Percentiles rank a stretch among this genome's conserved stretches.
Evolutionary conservation across 2,888 invertebrate genomes (phyloP).

Genomic region (Chymomyza amoena): DNA sequence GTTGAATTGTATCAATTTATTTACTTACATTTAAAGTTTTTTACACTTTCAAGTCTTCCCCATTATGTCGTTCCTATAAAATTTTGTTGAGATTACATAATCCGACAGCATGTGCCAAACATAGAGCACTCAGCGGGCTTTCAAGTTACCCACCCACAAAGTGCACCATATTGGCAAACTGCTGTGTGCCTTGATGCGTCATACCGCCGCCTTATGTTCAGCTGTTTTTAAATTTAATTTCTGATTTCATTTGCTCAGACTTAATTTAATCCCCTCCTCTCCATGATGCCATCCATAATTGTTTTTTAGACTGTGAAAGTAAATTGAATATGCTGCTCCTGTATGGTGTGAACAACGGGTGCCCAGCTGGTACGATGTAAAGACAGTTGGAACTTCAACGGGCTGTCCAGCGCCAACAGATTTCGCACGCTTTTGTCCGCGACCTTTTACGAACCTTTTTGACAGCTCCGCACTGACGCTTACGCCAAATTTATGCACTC

Average conservation of each 20-base stretch:
- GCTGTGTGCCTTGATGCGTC: slow-evolving; percentile 2
- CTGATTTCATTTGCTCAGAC: slow-evolving; percentile 69
- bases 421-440: neutral
- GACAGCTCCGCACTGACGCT: slow-evolving; percentile 69
- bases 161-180: slow-evolving; percentile 37
- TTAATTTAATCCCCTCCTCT: slow-evolving; percentile 39
- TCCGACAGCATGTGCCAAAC: slow-evolving; percentile 33
- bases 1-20: too few relatives aligned
- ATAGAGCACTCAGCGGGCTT: slow-evolving; percentile 32
- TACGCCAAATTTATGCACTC: slow-evolving; percentile 57
- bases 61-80: neutral
- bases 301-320: slow-evolving; percentile 72
- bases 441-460: slow-evolving; percentile 15
- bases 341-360: neutral
- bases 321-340: slow-evolving; percentile 61
- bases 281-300: slow-evolving; percentile 47
- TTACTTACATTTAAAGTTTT: neutral
- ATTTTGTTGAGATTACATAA: slow-evolving; percentile 40
- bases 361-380: neutral
- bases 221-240: slow-evolving; percentile 69
- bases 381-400: neutral
- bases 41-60: neutral
- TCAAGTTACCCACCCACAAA: slow-evolving; percentile 28
- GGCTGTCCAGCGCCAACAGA: neutral
- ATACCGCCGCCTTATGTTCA: slow-evolving; percentile 63